phyloP scores from a whole-genome alignment of 2,888 invertebrate species.

The Lasioglossum calceatum region DNA sequence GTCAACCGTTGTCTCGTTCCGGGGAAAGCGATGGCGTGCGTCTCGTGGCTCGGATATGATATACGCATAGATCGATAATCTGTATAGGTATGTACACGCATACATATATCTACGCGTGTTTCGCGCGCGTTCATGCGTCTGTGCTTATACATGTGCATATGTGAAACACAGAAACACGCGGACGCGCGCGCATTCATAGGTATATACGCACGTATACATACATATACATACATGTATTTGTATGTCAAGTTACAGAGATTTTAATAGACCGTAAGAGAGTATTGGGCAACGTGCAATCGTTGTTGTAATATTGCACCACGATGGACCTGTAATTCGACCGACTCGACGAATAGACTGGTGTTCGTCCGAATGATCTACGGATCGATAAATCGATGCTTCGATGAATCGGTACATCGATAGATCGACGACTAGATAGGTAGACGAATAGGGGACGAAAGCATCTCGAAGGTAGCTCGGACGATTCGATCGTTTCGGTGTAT shows the following conservation, averaged over 20 bases:
- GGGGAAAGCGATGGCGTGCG: slow-evolving; percentile 60
- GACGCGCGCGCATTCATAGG: not conserved
- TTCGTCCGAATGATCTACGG: not conserved
- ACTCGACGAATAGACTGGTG: slow-evolving; percentile 35
- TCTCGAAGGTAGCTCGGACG: slow-evolving; percentile 7
- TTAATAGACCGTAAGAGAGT: slow-evolving; percentile 82
- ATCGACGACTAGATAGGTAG: slow-evolving; percentile 1
- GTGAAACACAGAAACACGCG: no score
- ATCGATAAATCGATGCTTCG: not conserved
- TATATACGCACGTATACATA: not conserved
- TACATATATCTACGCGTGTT: not conserved
- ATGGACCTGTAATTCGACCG: slow-evolving; percentile 57
- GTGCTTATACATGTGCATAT: no score
- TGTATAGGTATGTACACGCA: slow-evolving; percentile 45
- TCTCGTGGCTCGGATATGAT: slow-evolving; percentile 88
- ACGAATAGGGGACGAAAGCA: not conserved
- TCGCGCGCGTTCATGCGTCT: fast-evolving
- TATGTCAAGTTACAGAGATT: slow-evolving; percentile 86
- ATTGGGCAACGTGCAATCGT: slow-evolving; percentile 70
- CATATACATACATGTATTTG: slow-evolving; percentile 54
- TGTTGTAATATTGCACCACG: slow-evolving; percentile 60
- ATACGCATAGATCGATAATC: slow-evolving; percentile 80
- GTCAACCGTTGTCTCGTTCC: not conserved
- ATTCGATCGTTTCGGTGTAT: slow-evolving; percentile 72
- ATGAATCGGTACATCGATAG: not conserved